These are phyloP conservation scores for Gymnosoma rotundatum DNA, from an alignment of 2,888 invertebrate species.

Conservation along the genomic window DNA sequence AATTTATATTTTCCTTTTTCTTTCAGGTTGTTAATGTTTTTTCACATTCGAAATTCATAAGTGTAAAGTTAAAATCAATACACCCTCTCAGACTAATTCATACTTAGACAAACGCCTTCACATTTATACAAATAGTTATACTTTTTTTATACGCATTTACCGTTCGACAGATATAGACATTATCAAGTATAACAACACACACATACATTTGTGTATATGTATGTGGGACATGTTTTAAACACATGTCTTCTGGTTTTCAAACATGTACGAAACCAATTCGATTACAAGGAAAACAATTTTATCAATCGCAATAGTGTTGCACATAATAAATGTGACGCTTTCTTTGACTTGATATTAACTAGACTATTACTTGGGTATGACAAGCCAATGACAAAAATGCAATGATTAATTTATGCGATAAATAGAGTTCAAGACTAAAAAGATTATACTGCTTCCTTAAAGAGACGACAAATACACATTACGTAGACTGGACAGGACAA, in stretches of 20 bases:
- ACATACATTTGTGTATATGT: not conserved
- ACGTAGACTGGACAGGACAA: no score
- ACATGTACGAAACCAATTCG: slow-evolving; percentile 44
- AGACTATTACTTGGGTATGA: not conserved
- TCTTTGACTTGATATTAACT: not conserved
- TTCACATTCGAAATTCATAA: slow-evolving; percentile 64
- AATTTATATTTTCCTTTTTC: not conserved
- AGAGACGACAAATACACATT: no score
- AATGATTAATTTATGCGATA: no score
- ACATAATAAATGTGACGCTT: not conserved
- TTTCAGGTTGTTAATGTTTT: slow-evolving; percentile 15
- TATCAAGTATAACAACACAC: not conserved
- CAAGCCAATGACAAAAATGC: no score
- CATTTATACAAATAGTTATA: not conserved
- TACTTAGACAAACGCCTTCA: not conserved
- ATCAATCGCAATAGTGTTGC: not conserved
- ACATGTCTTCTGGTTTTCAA: slow-evolving; percentile 38
- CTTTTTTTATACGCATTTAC: slow-evolving; percentile 29
- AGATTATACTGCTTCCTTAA: no score
- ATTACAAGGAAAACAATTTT: slow-evolving; percentile 29
- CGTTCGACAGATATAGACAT: slow-evolving; percentile 24
- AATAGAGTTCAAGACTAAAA: no score
- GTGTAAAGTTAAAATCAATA: slow-evolving; percentile 65
- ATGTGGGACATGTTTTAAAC: slow-evolving; percentile 23
- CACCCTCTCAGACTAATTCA: slow-evolving; percentile 48